Evolutionary conservation across 2,888 invertebrate genomes (phyloP), one percentile per base, ranked within the genome.

Genomic region (Hybos culiciformis): DNA sequence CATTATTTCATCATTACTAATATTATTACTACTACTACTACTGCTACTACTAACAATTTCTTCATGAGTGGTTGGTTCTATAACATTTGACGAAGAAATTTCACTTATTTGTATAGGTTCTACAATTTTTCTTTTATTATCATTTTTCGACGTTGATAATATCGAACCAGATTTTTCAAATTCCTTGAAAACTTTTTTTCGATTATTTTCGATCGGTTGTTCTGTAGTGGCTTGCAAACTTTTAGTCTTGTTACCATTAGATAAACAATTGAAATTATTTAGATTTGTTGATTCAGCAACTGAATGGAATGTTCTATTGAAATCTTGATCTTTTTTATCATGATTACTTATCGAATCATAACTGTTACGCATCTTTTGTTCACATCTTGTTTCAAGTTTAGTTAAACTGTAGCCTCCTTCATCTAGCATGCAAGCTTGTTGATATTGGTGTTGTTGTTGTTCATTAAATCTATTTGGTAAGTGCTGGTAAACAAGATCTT

Each of bases 91-190:
- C n/a, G n/a, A n/a, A 2, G 78, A 77, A 15, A 79, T 74, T 59
- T 79, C 78, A 59, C 78, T 73, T 49, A 78, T 78, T 62, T 79
- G 78, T n/a, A n/a, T n/a, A n/a, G n/a, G n/a, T n/a, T n/a, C n/a
- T n/a, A n/a, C n/a, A n/a, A n/a, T n/a, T n/a, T n/a, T n/a, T n/a
- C n/a, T n/a, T n/a, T n/a, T n/a, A n/a, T n/a, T n/a, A n/a, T n/a
- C n/a, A n/a, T n/a, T n/a, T n/a, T n/a, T n/a, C n/a, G n/a, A n/a
- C n/a, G n/a, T n/a, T n/a, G n/a, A n/a, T n/a, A n/a, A n/a, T n/a
- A n/a, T n/a, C n/a, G n/a, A n/a, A n/a, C n/a, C n/a, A n/a, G n/a
- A n/a, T n/a, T n/a, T n/a, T n/a, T n/a, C n/a, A n/a, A n/a, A n/a
- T n/a, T n/a, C n/a, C n/a, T n/a, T n/a, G n/a, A n/a, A n/a, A n/a